These are phyloP conservation scores for Chionoecetes opilio DNA, from an alignment of 1,140 invertebrate genomes.

Conservation along the genomic window DNA sequence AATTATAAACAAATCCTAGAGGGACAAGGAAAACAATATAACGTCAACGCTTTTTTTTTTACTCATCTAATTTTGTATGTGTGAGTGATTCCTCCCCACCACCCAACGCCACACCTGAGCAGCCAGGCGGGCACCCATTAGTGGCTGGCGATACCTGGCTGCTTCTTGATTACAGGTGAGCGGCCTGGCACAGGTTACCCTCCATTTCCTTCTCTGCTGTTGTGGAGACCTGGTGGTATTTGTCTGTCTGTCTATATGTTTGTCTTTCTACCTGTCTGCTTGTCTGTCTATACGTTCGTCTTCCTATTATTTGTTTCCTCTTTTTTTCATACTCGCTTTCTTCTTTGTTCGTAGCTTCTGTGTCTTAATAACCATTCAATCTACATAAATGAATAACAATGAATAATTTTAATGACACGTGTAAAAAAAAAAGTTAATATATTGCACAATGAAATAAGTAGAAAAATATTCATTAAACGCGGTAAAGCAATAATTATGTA, in stretches of 20 bases:
- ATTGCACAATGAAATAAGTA: too few species aligned
- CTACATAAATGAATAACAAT: too few species aligned
- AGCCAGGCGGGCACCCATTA: background rate
- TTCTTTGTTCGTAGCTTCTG: background rate
- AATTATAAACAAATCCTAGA: background rate
- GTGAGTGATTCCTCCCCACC: too few species aligned
- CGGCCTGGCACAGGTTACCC: background rate
- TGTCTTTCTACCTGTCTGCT: background rate
- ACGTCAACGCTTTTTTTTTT: background rate
- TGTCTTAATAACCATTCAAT: too few species aligned
- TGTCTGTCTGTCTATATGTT: too few species aligned
- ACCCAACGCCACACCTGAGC: background rate
- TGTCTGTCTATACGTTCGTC: background rate
- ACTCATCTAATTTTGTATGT: background rate
- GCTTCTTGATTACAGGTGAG: background rate
- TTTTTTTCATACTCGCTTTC: too few species aligned
- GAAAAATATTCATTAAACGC: too few species aligned
- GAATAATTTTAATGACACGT: too few species aligned
- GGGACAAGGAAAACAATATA: background rate
- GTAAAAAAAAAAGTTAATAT: too few species aligned
- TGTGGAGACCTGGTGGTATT: too few species aligned
- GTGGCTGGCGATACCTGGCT: background rate
- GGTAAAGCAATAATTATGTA: too few species aligned
- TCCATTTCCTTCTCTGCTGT: background rate
- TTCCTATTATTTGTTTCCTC: background rate